phyloP scores from a whole-genome alignment of 2,113 vertebrate species.

The Gobio gobio region DNA sequence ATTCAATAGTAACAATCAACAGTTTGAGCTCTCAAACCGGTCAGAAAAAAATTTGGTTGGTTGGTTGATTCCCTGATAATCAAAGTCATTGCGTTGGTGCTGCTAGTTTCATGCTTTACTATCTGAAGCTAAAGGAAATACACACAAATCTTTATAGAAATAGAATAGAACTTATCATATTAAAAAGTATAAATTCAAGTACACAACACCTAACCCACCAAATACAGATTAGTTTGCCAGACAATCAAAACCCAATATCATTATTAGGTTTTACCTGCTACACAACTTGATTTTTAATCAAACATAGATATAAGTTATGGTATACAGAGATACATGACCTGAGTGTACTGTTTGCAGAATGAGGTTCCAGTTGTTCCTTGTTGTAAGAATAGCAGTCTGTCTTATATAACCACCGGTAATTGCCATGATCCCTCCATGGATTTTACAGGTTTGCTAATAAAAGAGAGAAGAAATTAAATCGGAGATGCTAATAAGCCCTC shows the following conservation, averaged over 20 bases:
- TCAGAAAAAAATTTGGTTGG: too few relatives aligned
- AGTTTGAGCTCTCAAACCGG: too few relatives aligned
- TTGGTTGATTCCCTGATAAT: too few relatives aligned
- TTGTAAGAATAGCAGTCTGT: slow-evolving; percentile 6
- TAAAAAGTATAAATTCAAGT: not conserved
- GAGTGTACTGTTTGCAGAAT: not conserved
- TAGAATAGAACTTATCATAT: not conserved
- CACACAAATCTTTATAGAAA: not conserved
- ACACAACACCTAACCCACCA: not conserved
- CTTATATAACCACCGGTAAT: slow-evolving; percentile 20
- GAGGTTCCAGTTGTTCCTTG: not conserved
- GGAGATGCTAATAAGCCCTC: slow-evolving; percentile 17
- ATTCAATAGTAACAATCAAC: too few relatives aligned
- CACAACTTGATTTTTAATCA: not conserved
- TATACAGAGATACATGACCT: slow-evolving; percentile 7
- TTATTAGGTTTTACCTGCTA: not conserved
- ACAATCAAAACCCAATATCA: not conserved
- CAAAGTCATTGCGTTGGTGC: too few relatives aligned
- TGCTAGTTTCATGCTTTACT: too few relatives aligned
- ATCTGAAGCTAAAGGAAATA: not conserved
- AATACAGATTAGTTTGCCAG: not conserved
- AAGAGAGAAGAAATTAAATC: slow-evolving; percentile 9
- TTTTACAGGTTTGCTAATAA: slow-evolving; percentile 17
- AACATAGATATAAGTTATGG: not conserved
- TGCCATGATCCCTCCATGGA: slow-evolving; percentile 7